phyloP scores from a whole-genome alignment of 2,113 vertebrate genomes.

The Lampris incognitus region DNA sequence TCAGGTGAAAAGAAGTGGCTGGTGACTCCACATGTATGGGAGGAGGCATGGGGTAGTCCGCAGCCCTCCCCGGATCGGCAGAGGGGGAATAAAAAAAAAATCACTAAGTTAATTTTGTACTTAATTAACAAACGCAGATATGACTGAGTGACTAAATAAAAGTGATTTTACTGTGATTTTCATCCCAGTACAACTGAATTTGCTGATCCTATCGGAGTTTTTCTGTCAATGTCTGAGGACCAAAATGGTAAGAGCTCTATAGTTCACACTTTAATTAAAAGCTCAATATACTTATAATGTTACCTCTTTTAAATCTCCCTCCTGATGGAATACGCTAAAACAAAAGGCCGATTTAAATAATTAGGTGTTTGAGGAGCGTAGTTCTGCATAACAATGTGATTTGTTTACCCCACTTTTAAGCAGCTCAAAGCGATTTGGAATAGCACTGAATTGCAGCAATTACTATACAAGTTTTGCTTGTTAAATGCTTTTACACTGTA shows the following conservation, averaged over 20 bases:
- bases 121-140: background rate
- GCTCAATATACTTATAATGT: background rate
- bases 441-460: constrained; percentile 7
- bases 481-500: background rate
- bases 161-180: constrained; percentile 43
- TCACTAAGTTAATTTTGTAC: no score
- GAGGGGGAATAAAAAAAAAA: no score
- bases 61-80: no score
- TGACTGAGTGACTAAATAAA: constrained; percentile 43
- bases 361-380: constrained; percentile 11
- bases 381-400: constrained; percentile 37
- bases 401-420: constrained; percentile 36
- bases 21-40: no score
- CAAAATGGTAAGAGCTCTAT: constrained; percentile 14
- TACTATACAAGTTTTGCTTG: constrained; percentile 12
- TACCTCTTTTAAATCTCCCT: constrained; percentile 9
- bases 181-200: constrained; percentile 50
- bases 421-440: constrained; percentile 27
- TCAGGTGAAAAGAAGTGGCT: no score
- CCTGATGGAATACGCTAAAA: constrained; percentile 10
- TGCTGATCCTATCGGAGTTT: constrained; percentile 49
- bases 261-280: no score
- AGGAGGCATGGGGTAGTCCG: no score
- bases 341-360: constrained; percentile 7
- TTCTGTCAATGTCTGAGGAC: constrained; percentile 38